Base-by-base conservation (phyloP, 2,888 invertebrate species). In the Drosophila silvestris region DNA sequence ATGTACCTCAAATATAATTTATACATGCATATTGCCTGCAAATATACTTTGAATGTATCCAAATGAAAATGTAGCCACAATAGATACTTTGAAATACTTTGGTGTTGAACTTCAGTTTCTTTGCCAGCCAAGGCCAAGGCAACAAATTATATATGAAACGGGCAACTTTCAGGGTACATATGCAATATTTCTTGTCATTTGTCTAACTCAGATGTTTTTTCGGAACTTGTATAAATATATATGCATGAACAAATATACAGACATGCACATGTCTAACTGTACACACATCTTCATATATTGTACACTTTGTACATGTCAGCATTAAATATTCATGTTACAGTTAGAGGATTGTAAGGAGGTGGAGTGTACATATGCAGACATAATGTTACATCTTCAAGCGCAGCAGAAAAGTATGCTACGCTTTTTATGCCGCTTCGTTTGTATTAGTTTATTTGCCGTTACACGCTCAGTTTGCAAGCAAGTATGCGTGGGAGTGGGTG, bases 381-480 rank as follows among this genome's bases (percentile, higher is more conserved):
- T 73, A 64, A 77, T 62, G 75, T 75, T 60, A 83, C 88, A 83
- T 87, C 88, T 85, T 85, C 81, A 85, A 85, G 85, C 79, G 78
- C 72, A 75, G 69, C 75, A 67, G 62, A 70, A 80, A 83, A 75
- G 84, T 73, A 73, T 71, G 85, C 86, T 76, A 73, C 58, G 68
- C 66, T 72, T 83, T 83, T 81, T 85, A 85, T 85, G 78, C 76
- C 85, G 56, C 71, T 68, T 63, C 67, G 80, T 52, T 74, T 68
- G 84, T 77, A 86, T 86, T 89, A 85, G 85, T 85, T 85, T 85
- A 85, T 89, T 84, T 86, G 89, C 81, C 86, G 89, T 86, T 84
- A 86, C 89, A 89, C 84, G 89, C 85, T 86, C 89, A 85, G 86
- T 85, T 85, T 78, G 74, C 54, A 59, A 59, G 60, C 59, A 58